These are phyloP conservation scores for Columba guinea DNA, from an alignment of 2,797 vertebrate species.

Conservation along the genomic window DNA sequence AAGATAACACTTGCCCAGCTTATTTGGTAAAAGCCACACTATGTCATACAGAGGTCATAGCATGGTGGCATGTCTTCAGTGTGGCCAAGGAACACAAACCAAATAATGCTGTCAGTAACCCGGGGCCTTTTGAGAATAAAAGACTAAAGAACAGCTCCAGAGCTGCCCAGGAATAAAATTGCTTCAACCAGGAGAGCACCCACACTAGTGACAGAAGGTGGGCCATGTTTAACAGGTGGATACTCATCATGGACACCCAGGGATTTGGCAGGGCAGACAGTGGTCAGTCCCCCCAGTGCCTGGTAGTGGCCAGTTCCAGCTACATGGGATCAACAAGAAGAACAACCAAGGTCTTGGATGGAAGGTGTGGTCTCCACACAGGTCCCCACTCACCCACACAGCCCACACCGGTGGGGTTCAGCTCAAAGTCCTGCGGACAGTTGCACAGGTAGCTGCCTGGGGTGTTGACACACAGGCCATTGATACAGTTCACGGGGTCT, in stretches of 20 bases:
- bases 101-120: neutral
- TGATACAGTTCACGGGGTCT: constrained; percentile 93
- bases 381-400: constrained; percentile 85
- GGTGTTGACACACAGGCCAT: constrained; percentile 91
- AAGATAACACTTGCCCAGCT: neutral
- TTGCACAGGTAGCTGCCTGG: constrained; percentile 91
- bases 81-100: neutral
- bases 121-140: neutral
- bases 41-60: neutral
- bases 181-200: neutral
- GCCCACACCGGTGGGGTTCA: constrained; percentile 92
- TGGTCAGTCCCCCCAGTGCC: neutral
- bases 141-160: neutral
- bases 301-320: neutral
- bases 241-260: neutral
- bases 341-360: neutral
- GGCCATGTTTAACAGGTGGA: neutral
- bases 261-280: neutral
- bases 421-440: constrained; percentile 92
- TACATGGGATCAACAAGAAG: neutral
- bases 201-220: neutral
- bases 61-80: neutral
- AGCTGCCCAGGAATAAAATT: neutral
- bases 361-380: neutral
- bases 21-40: neutral